A percentile compares a stretch with the other conserved stretches of the same genome.
These are phyloP conservation scores for Habroteleia sp. DNA, from an alignment of 2,888 invertebrate genomes.

Conservation along the genomic window DNA sequence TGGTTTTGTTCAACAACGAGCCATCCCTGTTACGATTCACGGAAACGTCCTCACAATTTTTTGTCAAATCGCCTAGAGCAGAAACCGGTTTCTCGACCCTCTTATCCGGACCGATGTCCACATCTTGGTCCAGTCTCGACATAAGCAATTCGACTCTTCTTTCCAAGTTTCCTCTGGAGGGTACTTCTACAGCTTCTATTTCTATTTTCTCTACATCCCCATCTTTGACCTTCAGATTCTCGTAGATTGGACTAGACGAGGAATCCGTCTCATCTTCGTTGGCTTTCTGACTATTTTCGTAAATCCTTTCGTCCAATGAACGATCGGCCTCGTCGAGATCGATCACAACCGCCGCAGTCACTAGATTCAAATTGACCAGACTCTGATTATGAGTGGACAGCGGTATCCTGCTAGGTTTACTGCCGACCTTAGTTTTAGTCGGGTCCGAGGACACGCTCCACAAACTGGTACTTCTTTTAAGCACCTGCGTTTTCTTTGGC, in stretches of 20 bases:
- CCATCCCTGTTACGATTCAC: constrained; percentile 34
- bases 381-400: constrained; percentile 76
- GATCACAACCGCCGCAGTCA: constrained; percentile 61
- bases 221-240: constrained; percentile 65
- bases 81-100: constrained; percentile 59
- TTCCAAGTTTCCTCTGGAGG: constrained; percentile 71
- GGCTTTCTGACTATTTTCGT: constrained; percentile 73
- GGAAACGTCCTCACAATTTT: constrained; percentile 61
- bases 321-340: constrained; percentile 74
- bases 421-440: constrained; percentile 65
- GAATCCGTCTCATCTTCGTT: background rate
- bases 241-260: constrained; percentile 68
- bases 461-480: constrained; percentile 76
- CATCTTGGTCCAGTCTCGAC: constrained; percentile 77
- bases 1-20: constrained; percentile 64
- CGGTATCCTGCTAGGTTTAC: constrained; percentile 76
- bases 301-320: constrained; percentile 72
- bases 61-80: constrained; percentile 43
- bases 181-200: constrained; percentile 69
- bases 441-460: constrained; percentile 73
- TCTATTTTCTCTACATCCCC: constrained; percentile 4
- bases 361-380: constrained; percentile 77
- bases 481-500: constrained; percentile 37
- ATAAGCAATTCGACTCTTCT: constrained; percentile 75
- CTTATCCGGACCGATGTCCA: constrained; percentile 66